Percentiles rank a stretch among this genome's conserved stretches.
Conservation (phyloP, 2,888 invertebrate genomes). For the Troides aeacus region DNA sequence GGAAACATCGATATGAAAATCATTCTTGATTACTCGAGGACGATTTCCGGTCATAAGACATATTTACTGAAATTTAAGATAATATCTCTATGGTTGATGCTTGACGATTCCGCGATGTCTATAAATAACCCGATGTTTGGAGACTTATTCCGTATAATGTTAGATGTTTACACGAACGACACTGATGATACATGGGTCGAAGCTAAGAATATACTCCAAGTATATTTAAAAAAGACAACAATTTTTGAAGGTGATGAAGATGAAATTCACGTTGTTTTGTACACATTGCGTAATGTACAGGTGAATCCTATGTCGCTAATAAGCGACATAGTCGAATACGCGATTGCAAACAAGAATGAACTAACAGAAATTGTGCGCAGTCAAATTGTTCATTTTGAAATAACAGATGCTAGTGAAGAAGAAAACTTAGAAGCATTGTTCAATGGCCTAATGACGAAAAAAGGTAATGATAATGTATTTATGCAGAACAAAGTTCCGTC, state of each 20-base stretch:
- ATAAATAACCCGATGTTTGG: constrained; percentile 75
- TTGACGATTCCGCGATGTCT: constrained; percentile 75
- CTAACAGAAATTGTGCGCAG: constrained; percentile 56
- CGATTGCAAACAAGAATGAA: constrained; percentile 56
- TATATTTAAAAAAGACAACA: constrained; percentile 81
- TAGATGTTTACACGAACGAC: constrained; percentile 74
- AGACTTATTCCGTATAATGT: constrained; percentile 77
- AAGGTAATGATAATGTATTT: constrained; percentile 55
- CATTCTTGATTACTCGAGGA: constrained; percentile 60
- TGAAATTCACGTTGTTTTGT: constrained; percentile 85
- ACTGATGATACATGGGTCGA: constrained; percentile 66
- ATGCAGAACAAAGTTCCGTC: constrained; percentile 67
- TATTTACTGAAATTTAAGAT: constrained; percentile 70
- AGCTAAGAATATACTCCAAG: constrained; percentile 76
- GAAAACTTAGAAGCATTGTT: constrained; percentile 59
- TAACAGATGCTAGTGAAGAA: constrained; percentile 55
- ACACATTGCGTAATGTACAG: constrained; percentile 65
- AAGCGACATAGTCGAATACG: constrained; percentile 61
- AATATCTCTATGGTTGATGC: constrained; percentile 67
- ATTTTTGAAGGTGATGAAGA: constrained; percentile 83
- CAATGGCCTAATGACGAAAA: constrained; percentile 62
- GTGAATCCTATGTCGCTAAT: constrained; percentile 56
- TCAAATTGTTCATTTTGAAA: constrained; percentile 63
- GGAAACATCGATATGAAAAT: constrained; percentile 67
- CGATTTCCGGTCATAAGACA: constrained; percentile 47